These are phyloP conservation scores for Petrolisthes manimaculis DNA, from an alignment of 2,888 invertebrate genomes.

Conservation along the genomic window DNA sequence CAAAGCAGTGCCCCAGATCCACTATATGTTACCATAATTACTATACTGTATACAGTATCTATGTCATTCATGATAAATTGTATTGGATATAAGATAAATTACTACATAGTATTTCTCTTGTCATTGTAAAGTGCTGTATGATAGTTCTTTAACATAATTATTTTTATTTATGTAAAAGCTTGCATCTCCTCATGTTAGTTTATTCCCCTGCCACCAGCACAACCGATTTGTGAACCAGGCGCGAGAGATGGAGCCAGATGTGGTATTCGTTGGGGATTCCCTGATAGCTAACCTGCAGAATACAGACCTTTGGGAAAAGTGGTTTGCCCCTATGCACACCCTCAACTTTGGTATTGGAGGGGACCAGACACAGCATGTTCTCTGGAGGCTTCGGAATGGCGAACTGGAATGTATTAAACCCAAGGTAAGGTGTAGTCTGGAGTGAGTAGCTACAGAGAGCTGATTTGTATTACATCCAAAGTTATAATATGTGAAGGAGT, in stretches of 20 bases:
- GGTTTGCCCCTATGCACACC: constrained; percentile 91
- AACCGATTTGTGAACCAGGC: constrained; percentile 86
- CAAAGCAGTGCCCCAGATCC: no score
- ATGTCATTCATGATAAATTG: no score
- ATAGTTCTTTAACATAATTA: neutral
- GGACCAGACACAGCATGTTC: constrained; percentile 88
- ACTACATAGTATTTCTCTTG: neutral
- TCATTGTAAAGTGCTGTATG: neutral
- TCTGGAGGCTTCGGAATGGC: constrained; percentile 91
- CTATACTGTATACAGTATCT: no score
- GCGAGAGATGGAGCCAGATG: constrained; percentile 91
- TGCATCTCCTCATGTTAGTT: neutral
- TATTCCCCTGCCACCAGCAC: constrained; percentile 76
- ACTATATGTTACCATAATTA: no score
- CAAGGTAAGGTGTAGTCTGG: constrained; percentile 75
- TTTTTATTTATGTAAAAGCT: no score
- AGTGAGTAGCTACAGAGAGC: neutral
- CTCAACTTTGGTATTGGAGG: constrained; percentile 91
- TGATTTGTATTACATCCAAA: neutral
- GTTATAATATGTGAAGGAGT: no score
- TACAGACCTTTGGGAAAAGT: constrained; percentile 88
- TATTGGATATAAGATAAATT: no score
- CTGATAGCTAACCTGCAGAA: constrained; percentile 85
- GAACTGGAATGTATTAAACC: constrained; percentile 90
- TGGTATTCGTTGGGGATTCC: constrained; percentile 91